These are phyloP conservation scores for Meleagris gallopavo DNA, from an alignment of 2,113 vertebrate genomes.

Conservation along the genomic window DNA sequence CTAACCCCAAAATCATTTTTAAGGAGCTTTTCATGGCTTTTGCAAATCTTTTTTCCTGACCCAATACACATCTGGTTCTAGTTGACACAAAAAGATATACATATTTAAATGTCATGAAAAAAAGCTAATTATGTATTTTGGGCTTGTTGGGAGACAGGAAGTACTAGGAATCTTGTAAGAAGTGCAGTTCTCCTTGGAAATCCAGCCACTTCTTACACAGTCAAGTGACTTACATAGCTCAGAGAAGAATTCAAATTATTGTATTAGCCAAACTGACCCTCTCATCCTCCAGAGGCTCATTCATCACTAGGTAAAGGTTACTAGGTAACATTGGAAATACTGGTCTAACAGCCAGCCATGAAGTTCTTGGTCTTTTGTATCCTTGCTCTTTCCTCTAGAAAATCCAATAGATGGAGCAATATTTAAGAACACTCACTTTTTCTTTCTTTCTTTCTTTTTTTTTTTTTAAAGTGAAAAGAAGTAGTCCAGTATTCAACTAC, in stretches of 20 bases:
- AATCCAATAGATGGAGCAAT: not conserved
- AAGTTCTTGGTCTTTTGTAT: conserved; percentile 7
- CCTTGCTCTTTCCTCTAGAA: not conserved
- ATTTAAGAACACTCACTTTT: not conserved
- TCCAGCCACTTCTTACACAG: conserved; percentile 1
- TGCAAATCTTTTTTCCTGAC: conserved; percentile 1
- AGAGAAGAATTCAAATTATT: conserved; percentile 18
- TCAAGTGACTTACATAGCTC: conserved; percentile 30
- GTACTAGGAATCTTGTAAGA: conserved; percentile 30
- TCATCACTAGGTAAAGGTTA: conserved; percentile 32
- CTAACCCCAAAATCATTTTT: not conserved
- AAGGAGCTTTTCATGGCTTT: conserved; percentile 13
- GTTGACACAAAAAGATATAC: not conserved
- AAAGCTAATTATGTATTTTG: conserved; percentile 21
- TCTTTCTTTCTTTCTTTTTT: not conserved
- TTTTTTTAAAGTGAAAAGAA: not conserved
- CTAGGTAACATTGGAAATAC: not conserved
- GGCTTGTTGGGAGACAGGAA: conserved; percentile 44
- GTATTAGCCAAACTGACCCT: not conserved
- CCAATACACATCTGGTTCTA: conserved; percentile 32
- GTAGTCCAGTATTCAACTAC: not conserved
- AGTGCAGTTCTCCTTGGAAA: conserved; percentile 8
- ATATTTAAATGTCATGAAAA: not conserved
- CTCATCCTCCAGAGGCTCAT: conserved; percentile 11
- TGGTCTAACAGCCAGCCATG: not conserved